These are phyloP conservation scores for Drosophila ironensis DNA, from an alignment of 1,140 invertebrate genomes.

Conservation along the genomic window DNA sequence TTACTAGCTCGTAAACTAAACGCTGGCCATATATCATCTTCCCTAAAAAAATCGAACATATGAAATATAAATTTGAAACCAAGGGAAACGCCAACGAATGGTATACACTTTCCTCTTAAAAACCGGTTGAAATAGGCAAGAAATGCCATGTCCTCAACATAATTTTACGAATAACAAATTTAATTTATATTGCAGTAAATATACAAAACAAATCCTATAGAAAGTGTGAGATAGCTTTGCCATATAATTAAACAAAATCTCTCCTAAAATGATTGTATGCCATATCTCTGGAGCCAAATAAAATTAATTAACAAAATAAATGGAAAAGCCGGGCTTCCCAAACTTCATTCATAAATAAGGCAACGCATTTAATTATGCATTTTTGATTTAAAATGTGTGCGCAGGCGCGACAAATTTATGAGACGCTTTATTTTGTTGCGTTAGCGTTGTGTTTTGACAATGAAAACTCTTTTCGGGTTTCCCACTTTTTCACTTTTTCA, in stretches of 20 bases:
- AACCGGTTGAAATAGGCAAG: too few species aligned
- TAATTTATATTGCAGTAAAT: too few species aligned
- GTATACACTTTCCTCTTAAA: background rate
- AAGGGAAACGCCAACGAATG: background rate
- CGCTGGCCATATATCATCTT: slow-evolving; percentile 54
- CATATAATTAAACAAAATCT: too few species aligned
- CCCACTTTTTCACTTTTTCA: too few species aligned
- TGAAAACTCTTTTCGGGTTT: slow-evolving; percentile 45
- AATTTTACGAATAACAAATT: too few species aligned
- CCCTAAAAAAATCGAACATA: slow-evolving; percentile 20
- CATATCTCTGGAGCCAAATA: too few species aligned
- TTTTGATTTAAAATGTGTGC: slow-evolving; percentile 69
- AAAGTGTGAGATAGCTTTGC: too few species aligned
- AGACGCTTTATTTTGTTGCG: slow-evolving; percentile 12
- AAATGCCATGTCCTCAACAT: too few species aligned
- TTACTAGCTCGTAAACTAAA: slow-evolving; percentile 64
- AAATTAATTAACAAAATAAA: too few species aligned
- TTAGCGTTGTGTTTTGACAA: slow-evolving; percentile 49
- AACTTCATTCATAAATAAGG: background rate
- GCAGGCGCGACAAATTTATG: slow-evolving; percentile 73
- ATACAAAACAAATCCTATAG: too few species aligned
- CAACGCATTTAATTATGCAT: slow-evolving; percentile 49
- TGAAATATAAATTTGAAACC: background rate
- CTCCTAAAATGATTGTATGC: too few species aligned
- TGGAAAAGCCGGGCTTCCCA: background rate